Base-by-base conservation (phyloP, 2,888 invertebrate genomes). In the Diarsia rubi region DNA sequence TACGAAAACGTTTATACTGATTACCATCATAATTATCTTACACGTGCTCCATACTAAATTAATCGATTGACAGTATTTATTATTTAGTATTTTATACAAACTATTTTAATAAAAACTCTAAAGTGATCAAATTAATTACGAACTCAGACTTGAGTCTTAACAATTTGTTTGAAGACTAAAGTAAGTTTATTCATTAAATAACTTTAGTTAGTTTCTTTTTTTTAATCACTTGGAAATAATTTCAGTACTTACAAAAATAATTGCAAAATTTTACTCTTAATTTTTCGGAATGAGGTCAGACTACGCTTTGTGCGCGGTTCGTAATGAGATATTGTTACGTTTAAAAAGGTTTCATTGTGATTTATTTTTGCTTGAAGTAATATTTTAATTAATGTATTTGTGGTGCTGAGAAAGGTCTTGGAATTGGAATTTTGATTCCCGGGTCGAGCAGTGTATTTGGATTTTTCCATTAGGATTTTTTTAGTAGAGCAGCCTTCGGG, bases 151-250 rank as follows among this genome's bases (percentile, higher is more conserved):
- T 37, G 57, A 80, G 81, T 64, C 63, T 60, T 27, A 70, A 57
- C 66, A 80, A 84, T 70, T 81, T 80, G 63, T 84, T 73, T 80
- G 64, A 47, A 69, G 27, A 69, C 12, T 62, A 3, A 27, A 68
- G 44, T 68, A 80, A 84, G 81, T 84, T 84, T 74, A 45, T 81
- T 84, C 12, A 84, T 84, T 81, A 70, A 64, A 64, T 69, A 27
- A 84, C 44, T 73, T 69, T 49, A 64, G 65, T 69, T 14, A 54
- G 45, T 78, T 67, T 14, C 16, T 16, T 57, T 83, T 45, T 79
- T 63, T 73, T 69, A 59, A 67, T 71, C 37, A 42, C 47, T 79
- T 73, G 14, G 31, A 67, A 59, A 73, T 69, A 49, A 68, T 63
- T 70, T 70, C 49, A 31, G 47, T 19, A 14, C 78, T 42, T 16